These are phyloP conservation scores for Crypturellus tataupa DNA, from an alignment of 2,797 vertebrate species.

Conservation along the genomic window DNA sequence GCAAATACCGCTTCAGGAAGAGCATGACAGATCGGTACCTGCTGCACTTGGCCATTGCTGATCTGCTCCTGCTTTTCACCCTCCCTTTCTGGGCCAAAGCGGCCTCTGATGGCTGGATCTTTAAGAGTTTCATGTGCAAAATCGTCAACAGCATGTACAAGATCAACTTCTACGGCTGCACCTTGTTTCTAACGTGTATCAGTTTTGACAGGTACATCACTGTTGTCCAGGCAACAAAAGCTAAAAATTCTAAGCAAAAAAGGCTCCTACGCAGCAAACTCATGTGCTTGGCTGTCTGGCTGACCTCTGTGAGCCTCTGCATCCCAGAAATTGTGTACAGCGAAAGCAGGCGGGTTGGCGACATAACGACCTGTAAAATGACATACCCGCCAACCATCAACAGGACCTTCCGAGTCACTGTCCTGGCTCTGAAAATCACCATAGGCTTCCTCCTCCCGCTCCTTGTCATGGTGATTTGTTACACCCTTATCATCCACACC, in stretches of 20 bases:
- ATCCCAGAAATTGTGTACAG: constrained; percentile 89
- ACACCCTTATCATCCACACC: constrained; percentile 87
- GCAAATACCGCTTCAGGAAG: constrained; percentile 85
- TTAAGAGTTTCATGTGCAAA: constrained; percentile 84
- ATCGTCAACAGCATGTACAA: constrained; percentile 87
- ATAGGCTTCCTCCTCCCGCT: constrained; percentile 90
- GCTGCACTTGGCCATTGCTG: constrained; percentile 89
- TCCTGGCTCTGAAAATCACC: constrained; percentile 86
- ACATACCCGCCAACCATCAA: constrained; percentile 74
- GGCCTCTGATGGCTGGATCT: constrained; percentile 83
- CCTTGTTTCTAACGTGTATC: constrained; percentile 91
- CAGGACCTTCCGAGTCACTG: constrained; percentile 79
- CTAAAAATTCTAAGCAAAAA: constrained; percentile 83
- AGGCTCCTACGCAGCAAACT: constrained; percentile 85
- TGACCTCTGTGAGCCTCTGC: constrained; percentile 81
- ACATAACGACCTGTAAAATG: constrained; percentile 72
- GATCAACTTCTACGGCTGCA: constrained; percentile 92
- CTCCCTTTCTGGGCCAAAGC: constrained; percentile 91
- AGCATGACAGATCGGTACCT: constrained; percentile 90
- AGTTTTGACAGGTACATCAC: constrained; percentile 92
- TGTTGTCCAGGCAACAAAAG: constrained; percentile 85
- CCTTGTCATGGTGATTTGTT: constrained; percentile 88
- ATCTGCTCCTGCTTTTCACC: constrained; percentile 89
- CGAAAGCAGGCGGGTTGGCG: not conserved
- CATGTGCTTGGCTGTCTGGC: constrained; percentile 85